Evolutionary conservation across 2,797 vertebrate genomes (phyloP).

Genomic region (Champsocephalus esox): DNA sequence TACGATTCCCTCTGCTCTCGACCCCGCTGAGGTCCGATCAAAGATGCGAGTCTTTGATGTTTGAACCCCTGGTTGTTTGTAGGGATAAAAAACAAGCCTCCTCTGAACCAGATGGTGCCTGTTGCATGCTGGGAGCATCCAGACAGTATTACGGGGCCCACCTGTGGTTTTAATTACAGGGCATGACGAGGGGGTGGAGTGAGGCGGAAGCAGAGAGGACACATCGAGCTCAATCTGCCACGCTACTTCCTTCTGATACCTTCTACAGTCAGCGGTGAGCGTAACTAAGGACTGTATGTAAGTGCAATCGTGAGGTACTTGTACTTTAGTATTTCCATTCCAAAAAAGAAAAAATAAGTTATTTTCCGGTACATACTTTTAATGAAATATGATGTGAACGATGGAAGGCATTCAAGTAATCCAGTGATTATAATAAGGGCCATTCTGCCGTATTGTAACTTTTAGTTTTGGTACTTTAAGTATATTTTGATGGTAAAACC

Average conservation of each 20-base stretch:
- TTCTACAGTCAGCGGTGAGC: not conserved
- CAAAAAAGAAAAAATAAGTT: no score
- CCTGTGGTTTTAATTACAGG: constrained; percentile 88
- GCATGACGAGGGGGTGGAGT: constrained; percentile 75
- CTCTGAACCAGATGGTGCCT: constrained; percentile 86
- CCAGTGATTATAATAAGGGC: no score
- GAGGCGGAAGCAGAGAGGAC: constrained; percentile 64
- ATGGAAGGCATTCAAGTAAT: no score
- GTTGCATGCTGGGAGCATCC: constrained; percentile 84
- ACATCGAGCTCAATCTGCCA: constrained; percentile 13
- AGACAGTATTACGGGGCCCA: constrained; percentile 80
- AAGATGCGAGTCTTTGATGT: constrained; percentile 83
- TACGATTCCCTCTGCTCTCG: constrained; percentile 70
- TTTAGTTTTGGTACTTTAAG: no score
- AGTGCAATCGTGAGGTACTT: no score
- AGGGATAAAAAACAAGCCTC: constrained; percentile 61
- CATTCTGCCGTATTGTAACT: no score
- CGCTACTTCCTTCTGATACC: not conserved
- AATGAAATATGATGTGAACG: no score
- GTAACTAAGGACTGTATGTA: no score
- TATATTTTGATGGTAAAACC: no score
- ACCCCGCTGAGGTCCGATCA: constrained; percentile 80
- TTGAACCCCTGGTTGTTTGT: constrained; percentile 84
- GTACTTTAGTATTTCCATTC: no score
- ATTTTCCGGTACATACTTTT: no score